Conservation (phyloP, 1,140 invertebrate species). For the Helicoverpa armigera region DNA sequence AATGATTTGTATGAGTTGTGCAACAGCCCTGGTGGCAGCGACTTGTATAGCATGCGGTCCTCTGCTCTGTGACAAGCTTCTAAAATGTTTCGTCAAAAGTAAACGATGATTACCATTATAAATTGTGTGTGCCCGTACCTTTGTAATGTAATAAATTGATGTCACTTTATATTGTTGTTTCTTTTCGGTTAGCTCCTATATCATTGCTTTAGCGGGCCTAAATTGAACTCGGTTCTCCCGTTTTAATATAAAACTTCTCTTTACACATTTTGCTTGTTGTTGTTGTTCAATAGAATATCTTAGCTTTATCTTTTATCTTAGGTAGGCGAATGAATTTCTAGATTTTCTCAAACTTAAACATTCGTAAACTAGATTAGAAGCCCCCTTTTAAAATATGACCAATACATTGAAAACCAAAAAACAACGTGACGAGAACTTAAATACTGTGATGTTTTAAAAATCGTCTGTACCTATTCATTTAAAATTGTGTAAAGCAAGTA, state of each 20-base stretch:
- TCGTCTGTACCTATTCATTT: not conserved
- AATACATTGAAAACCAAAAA: too few species aligned
- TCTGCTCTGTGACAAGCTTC: conserved; percentile 59
- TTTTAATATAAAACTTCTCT: too few species aligned
- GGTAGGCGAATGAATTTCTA: not conserved
- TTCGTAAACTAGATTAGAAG: too few species aligned
- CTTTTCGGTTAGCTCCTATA: not conserved
- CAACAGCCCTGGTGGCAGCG: conserved; percentile 63
- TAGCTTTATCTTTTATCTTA: not conserved
- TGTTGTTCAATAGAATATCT: not conserved
- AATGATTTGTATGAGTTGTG: conserved; percentile 68
- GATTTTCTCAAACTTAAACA: too few species aligned
- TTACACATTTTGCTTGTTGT: too few species aligned
- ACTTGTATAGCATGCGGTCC: conserved; percentile 62
- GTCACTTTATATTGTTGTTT: not conserved
- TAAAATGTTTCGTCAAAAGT: conserved; percentile 50
- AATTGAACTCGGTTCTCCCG: too few species aligned
- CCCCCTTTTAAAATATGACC: too few species aligned
- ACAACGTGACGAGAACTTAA: too few species aligned
- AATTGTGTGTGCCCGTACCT: not conserved
- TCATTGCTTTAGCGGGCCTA: too few species aligned
- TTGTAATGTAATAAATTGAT: conserved; percentile 30
- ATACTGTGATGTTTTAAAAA: not conserved
- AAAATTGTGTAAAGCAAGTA: conserved; percentile 12
- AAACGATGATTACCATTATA: conserved; percentile 31